Percentiles rank a stretch among this genome's conserved stretches.
Evolutionary conservation across 2,113 vertebrate species (phyloP).

Genomic region (Perccottus glenii): DNA sequence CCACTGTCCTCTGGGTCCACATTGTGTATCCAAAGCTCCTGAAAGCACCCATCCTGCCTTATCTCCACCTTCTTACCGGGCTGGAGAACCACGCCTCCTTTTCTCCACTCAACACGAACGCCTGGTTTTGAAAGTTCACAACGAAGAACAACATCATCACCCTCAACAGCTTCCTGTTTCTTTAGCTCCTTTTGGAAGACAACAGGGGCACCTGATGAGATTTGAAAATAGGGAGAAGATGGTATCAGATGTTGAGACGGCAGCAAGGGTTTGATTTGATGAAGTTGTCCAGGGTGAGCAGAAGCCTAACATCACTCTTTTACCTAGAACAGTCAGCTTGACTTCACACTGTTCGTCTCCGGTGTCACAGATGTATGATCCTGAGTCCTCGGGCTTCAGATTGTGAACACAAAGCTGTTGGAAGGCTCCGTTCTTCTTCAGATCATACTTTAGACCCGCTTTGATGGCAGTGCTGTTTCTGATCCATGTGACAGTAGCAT

Average conservation of each 20-base stretch:
- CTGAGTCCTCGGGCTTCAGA: slow-evolving; percentile 75
- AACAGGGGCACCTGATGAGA: slow-evolving; percentile 76
- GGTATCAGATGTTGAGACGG: slow-evolving; percentile 13
- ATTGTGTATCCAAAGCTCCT: slow-evolving; percentile 81
- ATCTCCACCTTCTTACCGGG: slow-evolving; percentile 83
- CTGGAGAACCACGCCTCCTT: slow-evolving; percentile 83
- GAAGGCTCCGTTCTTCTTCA: slow-evolving; percentile 61
- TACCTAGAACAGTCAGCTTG: slow-evolving; percentile 84
- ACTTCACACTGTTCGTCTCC: slow-evolving; percentile 82
- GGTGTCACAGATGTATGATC: slow-evolving; percentile 79
- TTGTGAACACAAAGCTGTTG: slow-evolving; percentile 77
- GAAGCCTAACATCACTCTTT: slow-evolving; percentile 20
- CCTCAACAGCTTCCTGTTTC: slow-evolving; percentile 82
- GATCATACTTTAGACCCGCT: slow-evolving; percentile 71
- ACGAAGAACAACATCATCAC: slow-evolving; percentile 76
- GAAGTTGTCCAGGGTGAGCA: background rate
- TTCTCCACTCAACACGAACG: slow-evolving; percentile 85
- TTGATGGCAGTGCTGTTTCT: slow-evolving; percentile 59
- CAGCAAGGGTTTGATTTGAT: slow-evolving; percentile 8
- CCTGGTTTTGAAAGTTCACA: slow-evolving; percentile 84
- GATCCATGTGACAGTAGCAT: slow-evolving; percentile 64
- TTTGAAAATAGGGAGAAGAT: slow-evolving; percentile 35
- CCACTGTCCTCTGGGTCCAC: slow-evolving; percentile 86
- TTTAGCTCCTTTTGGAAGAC: slow-evolving; percentile 84
- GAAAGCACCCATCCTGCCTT: slow-evolving; percentile 77